Evolutionary conservation across 1,140 invertebrate species (phyloP), one percentile per base, ranked within the genome.

Genomic region (Drosophila nebulosa): DNA sequence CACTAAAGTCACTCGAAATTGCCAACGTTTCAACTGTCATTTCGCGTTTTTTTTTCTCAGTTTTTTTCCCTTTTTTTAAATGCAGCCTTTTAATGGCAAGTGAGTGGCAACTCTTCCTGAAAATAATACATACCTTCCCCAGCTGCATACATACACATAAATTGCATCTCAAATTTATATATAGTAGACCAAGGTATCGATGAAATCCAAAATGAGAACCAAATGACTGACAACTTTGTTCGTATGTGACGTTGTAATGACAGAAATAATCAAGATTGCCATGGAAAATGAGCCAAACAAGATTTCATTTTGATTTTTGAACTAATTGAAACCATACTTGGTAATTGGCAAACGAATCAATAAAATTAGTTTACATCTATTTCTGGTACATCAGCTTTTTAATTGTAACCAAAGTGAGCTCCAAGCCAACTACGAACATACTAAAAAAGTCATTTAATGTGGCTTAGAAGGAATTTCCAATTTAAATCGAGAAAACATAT

Each of bases 11-110:
- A 39, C 26, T 69, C 53, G 61, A 58, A 79, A 80, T 79, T 73
- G 64, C 46, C 64, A 64, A 69, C 64, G 69, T 71, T 79, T 74
- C 56, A 72, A 59, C 78, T 79, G 76, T 79, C 76, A 85, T 79
- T 72, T 68, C 72, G 64, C 73, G 68, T 55, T 64, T 75, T 63
- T 53, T 24, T 24, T n/a, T n/a, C n/a, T n/a, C n/a, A n/a, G n/a
- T n/a, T n/a, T n/a, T n/a, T 79, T 72, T 68, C 72, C 61, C 73
- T 64, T 55, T 64, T 75, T 32, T 32, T 32, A 32, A 63, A 30
- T 32, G 53, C 26, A 59, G 35, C 55, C 36, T 27, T 35, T 21
- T 4, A 46, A 6, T 46, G 39, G 6, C 39, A 16, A 57, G 27
- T 51, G 9, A 26, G 21, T 32, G 9, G 10, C 46, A 35, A 35